phyloP scores from a whole-genome alignment of 2,797 vertebrate species.

The Discoglossus pictus region DNA sequence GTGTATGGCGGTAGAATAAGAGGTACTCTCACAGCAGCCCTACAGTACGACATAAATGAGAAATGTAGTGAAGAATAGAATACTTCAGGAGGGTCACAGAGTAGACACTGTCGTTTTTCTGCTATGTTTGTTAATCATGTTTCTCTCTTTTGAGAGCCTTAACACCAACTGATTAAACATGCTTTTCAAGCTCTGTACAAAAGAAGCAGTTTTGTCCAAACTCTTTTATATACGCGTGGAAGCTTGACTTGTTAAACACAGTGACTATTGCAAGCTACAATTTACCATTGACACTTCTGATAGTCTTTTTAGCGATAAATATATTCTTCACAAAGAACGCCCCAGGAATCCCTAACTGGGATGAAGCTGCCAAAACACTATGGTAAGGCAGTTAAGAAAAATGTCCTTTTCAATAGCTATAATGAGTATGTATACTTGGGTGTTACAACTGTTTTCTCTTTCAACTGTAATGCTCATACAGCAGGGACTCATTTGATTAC shows the following conservation, averaged over 20 bases:
- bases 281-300: constrained; percentile 64
- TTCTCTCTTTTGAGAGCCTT: constrained; percentile 3
- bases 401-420: too few relatives aligned
- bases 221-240: constrained; percentile 69
- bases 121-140: not conserved
- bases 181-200: constrained; percentile 52
- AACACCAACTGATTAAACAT: constrained; percentile 6
- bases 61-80: too few relatives aligned
- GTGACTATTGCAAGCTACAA: constrained; percentile 67
- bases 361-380: constrained; percentile 22
- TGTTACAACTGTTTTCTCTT: too few relatives aligned
- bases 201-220: constrained; percentile 55
- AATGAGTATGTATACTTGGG: too few relatives aligned
- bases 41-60: too few relatives aligned
- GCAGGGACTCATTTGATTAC: too few relatives aligned
- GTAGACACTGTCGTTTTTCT: not conserved
- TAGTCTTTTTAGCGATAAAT: constrained; percentile 61
- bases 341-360: constrained; percentile 58
- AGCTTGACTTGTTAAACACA: constrained; percentile 67
- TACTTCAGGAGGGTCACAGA: too few relatives aligned
- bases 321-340: constrained; percentile 68
- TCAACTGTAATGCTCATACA: too few relatives aligned
- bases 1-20: too few relatives aligned
- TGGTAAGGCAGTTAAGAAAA: too few relatives aligned
- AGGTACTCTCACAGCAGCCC: too few relatives aligned